Conservation (phyloP, 2,797 vertebrate species). For the Streptopelia turtur region DNA sequence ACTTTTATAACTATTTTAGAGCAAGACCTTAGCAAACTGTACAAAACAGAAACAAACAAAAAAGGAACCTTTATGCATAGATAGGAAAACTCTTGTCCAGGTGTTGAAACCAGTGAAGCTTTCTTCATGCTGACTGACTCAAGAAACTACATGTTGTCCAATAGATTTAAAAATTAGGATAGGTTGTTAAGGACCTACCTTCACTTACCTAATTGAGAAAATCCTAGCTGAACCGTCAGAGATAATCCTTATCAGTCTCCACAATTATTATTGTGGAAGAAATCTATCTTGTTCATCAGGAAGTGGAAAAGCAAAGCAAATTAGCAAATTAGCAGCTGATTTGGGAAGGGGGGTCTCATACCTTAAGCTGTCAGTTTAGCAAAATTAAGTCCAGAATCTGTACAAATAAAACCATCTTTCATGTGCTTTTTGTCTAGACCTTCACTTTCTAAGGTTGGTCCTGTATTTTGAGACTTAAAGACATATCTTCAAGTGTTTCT, state of each 20-base stretch:
- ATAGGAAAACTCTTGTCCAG: neutral
- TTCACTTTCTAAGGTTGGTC: neutral
- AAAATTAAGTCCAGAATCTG: neutral
- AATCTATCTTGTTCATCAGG: neutral
- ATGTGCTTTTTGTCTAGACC: neutral
- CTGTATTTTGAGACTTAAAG: neutral
- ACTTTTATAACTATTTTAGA: neutral
- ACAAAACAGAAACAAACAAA: neutral
- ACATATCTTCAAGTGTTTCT: neutral
- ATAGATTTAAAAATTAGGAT: neutral
- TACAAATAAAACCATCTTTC: neutral
- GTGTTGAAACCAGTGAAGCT: neutral
- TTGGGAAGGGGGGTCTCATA: neutral
- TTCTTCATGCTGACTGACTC: neutral
- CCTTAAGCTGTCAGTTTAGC: neutral
- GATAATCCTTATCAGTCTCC: neutral
- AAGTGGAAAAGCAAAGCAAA: neutral
- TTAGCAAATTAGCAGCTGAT: neutral
- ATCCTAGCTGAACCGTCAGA: neutral
- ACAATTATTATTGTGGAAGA: neutral
- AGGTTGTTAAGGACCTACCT: neutral
- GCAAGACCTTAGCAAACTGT: neutral
- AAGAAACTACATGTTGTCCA: neutral
- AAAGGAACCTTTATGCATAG: neutral
- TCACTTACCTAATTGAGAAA: neutral